Percentiles rank a stretch among this genome's conserved stretches.
phyloP scores from a whole-genome alignment of 1,140 invertebrate species.

The Hylaeus anthracinus region DNA sequence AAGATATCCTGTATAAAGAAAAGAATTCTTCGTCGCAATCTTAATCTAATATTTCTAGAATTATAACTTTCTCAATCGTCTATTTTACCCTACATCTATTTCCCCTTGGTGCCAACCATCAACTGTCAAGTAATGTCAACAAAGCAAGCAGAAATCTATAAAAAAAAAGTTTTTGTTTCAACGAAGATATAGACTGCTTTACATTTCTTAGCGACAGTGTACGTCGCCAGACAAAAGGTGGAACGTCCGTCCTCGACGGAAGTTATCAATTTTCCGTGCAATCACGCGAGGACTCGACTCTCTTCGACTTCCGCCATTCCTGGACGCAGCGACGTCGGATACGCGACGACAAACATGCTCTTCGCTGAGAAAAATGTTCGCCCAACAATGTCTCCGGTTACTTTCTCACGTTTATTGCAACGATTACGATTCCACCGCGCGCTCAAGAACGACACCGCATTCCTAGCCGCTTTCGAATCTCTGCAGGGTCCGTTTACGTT shows the following conservation, averaged over 20 bases:
- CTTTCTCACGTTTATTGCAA: slow-evolving; percentile 2
- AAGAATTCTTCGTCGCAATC: too few species aligned
- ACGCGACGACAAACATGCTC: neutral
- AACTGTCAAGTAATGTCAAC: too few species aligned
- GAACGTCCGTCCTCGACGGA: neutral
- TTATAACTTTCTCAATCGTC: too few species aligned
- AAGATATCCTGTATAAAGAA: too few species aligned
- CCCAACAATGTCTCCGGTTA: neutral
- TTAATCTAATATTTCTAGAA: too few species aligned
- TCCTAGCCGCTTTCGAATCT: neutral
- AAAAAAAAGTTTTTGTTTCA: too few species aligned
- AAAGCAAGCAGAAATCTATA: too few species aligned
- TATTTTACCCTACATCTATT: too few species aligned
- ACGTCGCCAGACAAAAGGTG: too few species aligned
- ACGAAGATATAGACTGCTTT: neutral
- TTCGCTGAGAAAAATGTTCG: neutral
- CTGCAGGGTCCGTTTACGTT: neutral
- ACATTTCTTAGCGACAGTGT: neutral
- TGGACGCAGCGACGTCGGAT: neutral
- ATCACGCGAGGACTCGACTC: neutral
- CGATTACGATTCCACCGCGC: neutral
- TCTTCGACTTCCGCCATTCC: neutral
- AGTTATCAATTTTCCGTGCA: neutral
- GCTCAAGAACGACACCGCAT: too few species aligned
- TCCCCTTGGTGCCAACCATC: too few species aligned